phyloP scores from a whole-genome alignment of 2,113 vertebrate genomes.

The Actenoides lindsayi region DNA sequence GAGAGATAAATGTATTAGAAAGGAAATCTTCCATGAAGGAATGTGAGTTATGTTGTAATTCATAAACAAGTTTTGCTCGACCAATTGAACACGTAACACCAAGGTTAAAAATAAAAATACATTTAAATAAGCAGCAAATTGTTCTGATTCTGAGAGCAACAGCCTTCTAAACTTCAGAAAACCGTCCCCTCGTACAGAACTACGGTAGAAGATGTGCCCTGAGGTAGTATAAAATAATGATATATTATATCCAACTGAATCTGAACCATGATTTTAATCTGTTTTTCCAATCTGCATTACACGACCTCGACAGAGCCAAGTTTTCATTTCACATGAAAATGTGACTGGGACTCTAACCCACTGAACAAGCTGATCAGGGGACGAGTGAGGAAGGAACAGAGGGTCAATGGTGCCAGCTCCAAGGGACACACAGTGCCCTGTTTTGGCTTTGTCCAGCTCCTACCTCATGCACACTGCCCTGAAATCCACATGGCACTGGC shows the following conservation, averaged over 20 bases:
- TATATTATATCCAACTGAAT: background rate
- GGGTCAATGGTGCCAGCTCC: background rate
- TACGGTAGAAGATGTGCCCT: background rate
- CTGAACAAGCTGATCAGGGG: background rate
- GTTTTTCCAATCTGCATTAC: constrained; percentile 21
- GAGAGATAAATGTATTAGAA: background rate
- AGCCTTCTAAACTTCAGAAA: background rate
- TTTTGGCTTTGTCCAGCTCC: background rate
- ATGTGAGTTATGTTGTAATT: background rate
- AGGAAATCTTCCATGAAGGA: background rate
- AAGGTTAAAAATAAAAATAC: background rate
- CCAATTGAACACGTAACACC: background rate
- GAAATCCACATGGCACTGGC: background rate
- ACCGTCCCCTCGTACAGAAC: background rate
- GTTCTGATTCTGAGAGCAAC: background rate
- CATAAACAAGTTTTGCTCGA: background rate
- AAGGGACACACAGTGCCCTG: rapidly evolving
- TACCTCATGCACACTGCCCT: background rate
- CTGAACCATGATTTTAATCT: background rate
- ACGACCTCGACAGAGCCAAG: background rate
- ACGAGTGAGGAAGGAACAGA: background rate
- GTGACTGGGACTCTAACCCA: background rate
- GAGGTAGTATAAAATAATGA: background rate
- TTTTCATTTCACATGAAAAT: background rate
- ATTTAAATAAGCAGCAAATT: background rate